phyloP scores from a whole-genome alignment of 2,113 vertebrate genomes.

The Pantherophis guttatus region DNA sequence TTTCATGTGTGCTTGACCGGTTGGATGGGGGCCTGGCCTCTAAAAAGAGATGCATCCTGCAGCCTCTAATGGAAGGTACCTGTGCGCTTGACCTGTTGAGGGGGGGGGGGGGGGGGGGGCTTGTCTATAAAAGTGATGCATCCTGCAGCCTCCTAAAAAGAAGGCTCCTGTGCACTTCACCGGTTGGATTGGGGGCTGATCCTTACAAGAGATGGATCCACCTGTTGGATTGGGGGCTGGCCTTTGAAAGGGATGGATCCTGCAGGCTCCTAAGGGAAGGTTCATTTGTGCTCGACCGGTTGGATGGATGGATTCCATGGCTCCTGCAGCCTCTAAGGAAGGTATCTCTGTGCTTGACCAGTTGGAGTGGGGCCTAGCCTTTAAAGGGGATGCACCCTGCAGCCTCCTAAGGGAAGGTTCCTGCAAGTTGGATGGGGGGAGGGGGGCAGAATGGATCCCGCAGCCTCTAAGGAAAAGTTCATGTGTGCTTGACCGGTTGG shows the following conservation, averaged over 20 bases:
- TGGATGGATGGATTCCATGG: no score
- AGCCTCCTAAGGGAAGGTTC: background rate
- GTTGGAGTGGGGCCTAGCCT: no score
- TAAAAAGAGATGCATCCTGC: no score
- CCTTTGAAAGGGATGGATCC: background rate
- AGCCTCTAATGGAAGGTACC: no score
- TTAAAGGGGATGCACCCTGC: background rate
- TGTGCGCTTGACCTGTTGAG: background rate
- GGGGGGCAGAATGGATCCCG: background rate
- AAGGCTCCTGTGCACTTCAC: no score
- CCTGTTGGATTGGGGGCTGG: background rate
- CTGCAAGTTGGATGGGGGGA: rapidly evolving
- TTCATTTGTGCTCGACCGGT: rapidly evolving
- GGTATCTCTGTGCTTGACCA: no score
- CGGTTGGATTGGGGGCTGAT: background rate
- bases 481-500: no score
- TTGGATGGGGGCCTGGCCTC: background rate
- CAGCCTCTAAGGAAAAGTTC: background rate
- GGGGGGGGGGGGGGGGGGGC: background rate
- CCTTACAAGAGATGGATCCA: no score
- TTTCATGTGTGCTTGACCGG: background rate
- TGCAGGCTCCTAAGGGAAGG: no score
- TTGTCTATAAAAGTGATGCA: background rate
- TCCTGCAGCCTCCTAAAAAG: background rate
- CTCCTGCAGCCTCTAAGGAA: background rate